Conservation (phyloP, 2,113 vertebrate genomes). For the Eleginops maclovinus region DNA sequence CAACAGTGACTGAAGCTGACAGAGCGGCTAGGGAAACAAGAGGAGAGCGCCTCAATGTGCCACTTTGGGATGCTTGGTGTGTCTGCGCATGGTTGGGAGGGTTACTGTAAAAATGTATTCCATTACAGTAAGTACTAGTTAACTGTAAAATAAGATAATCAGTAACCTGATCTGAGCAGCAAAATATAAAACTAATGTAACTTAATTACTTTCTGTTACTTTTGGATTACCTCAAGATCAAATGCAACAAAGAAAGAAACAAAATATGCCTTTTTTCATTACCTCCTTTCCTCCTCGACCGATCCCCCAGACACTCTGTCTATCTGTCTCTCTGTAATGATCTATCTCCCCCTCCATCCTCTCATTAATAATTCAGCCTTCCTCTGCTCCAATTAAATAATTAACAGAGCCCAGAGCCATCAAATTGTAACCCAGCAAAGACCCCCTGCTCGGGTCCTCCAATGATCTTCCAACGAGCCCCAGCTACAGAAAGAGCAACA, state of each 20-base stretch:
- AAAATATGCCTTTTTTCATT: no score
- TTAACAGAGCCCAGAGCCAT: conserved; percentile 40
- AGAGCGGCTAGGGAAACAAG: conserved; percentile 15
- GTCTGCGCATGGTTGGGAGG: no score
- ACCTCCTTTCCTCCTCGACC: conserved; percentile 28
- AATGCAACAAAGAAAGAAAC: no score
- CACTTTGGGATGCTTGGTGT: no score
- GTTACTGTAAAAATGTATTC: no score
- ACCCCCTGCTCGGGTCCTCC: not conserved
- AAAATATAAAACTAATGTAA: no score
- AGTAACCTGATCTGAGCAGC: no score
- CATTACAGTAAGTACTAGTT: no score
- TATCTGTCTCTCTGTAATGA: conserved; percentile 36
- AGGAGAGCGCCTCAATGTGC: not conserved
- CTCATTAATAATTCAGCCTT: conserved; percentile 63
- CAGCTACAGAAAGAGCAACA: not conserved
- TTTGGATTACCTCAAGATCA: no score
- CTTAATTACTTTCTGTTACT: no score
- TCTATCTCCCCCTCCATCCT: conserved; percentile 36
- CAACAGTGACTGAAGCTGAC: conserved; percentile 37
- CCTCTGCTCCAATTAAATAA: conserved; percentile 67
- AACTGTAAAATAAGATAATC: no score
- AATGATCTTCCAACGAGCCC: conserved; percentile 3
- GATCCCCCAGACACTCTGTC: conserved; percentile 19
- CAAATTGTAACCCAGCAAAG: conserved; percentile 33